Evolutionary conservation across 2,113 vertebrate genomes (phyloP).

Genomic region (Sialia sialis): DNA sequence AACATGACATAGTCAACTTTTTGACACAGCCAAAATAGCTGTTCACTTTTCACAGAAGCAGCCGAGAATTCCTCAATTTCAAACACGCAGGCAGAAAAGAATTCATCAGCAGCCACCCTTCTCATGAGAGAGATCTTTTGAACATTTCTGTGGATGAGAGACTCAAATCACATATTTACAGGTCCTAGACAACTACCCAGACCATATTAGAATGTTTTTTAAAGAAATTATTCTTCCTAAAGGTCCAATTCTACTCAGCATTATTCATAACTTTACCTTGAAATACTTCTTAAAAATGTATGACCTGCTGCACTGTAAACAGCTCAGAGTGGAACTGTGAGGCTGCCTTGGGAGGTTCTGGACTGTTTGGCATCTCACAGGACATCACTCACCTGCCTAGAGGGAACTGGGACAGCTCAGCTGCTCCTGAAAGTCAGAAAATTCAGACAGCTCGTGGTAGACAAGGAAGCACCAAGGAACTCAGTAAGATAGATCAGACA

Average conservation of each 20-base stretch:
- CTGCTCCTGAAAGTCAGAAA: not conserved
- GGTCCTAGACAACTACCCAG: not conserved
- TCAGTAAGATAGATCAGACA: not conserved
- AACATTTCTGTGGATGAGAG: not conserved
- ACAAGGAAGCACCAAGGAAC: not conserved
- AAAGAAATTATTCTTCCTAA: not conserved
- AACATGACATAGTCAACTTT: not conserved
- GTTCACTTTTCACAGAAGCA: not conserved
- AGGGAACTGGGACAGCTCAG: not conserved
- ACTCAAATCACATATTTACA: not conserved
- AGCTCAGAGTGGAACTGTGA: not conserved
- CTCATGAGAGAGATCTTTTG: not conserved
- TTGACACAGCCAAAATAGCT: not conserved
- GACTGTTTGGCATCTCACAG: no score
- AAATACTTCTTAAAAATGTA: not conserved
- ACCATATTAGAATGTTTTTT: not conserved
- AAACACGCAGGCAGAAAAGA: not conserved
- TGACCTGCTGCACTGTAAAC: not conserved
- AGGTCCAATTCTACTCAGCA: not conserved
- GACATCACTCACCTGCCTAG: not conserved
- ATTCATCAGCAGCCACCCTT: not conserved
- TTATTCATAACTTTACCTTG: not conserved
- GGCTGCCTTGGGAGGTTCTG: not conserved
- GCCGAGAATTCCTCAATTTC: not conserved
- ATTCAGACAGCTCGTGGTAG: not conserved